phyloP scores from a whole-genome alignment of 2,888 invertebrate species.

The Agrotis segetum region DNA sequence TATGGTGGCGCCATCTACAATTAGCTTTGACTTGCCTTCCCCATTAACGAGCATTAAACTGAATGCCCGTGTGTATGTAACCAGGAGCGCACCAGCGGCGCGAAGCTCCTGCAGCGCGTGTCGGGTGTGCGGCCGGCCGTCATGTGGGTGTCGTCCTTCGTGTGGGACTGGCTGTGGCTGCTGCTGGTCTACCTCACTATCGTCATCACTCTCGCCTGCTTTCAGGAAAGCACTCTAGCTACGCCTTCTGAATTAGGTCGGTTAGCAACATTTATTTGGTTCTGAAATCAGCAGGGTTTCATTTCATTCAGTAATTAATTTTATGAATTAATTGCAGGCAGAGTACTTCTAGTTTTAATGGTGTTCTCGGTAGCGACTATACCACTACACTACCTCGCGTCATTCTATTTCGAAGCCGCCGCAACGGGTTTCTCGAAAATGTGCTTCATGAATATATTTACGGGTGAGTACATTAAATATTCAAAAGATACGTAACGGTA shows the following conservation, averaged over 20 bases:
- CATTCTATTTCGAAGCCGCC: slow-evolving; percentile 93
- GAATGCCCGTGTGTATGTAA: neutral
- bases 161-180: slow-evolving; percentile 93
- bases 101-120: slow-evolving; percentile 93
- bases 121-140: slow-evolving; percentile 93
- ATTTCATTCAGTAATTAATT: neutral
- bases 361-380: slow-evolving; percentile 93
- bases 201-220: slow-evolving; percentile 92
- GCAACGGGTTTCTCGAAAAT: slow-evolving; percentile 95
- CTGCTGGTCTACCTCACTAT: slow-evolving; percentile 91
- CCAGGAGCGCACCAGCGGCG: slow-evolving; percentile 93
- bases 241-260: slow-evolving; percentile 90
- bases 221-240: slow-evolving; percentile 92
- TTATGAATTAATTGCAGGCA: slow-evolving; percentile 79
- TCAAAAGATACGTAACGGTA: slow-evolving; percentile 1
- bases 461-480: slow-evolving; percentile 71
- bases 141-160: slow-evolving; percentile 93
- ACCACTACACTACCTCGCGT: slow-evolving; percentile 94
- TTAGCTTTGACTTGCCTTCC: too few relatives aligned
- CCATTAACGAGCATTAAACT: neutral
- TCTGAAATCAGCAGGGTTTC: neutral
- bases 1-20: too few relatives aligned
- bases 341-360: slow-evolving; percentile 92
- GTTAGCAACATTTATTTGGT: slow-evolving; percentile 22
- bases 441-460: slow-evolving; percentile 94